A percentile compares a stretch with the other conserved stretches of the same genome.
Conservation (phyloP, 2,888 invertebrate genomes). For the Rhimphoctona megacephalus region DNA sequence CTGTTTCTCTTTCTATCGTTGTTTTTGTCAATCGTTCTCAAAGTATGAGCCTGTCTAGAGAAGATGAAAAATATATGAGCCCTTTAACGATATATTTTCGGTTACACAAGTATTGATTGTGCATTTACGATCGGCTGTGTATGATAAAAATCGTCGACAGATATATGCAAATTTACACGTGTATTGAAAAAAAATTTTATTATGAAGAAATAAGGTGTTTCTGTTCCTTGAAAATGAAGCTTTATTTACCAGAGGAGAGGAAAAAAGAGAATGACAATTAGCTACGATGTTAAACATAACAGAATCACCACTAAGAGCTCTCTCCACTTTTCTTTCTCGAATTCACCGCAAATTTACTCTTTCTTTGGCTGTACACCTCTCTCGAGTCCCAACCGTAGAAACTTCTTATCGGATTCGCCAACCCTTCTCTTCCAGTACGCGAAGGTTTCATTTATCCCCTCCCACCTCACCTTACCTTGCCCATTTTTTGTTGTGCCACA, state of each 20-base stretch:
- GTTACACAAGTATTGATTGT: constrained; percentile 33
- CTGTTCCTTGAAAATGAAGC: not conserved
- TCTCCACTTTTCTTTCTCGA: constrained; percentile 29
- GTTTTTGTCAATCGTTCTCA: constrained; percentile 37
- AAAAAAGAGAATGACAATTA: constrained; percentile 46
- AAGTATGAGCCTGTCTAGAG: constrained; percentile 51
- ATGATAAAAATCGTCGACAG: not conserved
- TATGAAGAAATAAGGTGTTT: not conserved
- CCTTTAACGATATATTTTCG: constrained; percentile 61
- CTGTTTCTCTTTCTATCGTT: not conserved
- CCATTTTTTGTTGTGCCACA: constrained; percentile 46
- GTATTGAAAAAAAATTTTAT: not conserved
- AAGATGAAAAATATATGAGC: constrained; percentile 63
- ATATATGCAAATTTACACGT: constrained; percentile 16
- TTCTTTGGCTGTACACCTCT: constrained; percentile 29
- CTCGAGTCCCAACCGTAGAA: constrained; percentile 60
- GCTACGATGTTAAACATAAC: constrained; percentile 39
- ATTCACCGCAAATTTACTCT: constrained; percentile 42
- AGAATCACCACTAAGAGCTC: constrained; percentile 43
- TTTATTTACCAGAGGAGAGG: not conserved
- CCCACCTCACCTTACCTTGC: not conserved
- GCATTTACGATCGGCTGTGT: constrained; percentile 34
- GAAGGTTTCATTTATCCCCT: constrained; percentile 33
- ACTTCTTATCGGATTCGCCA: constrained; percentile 67
- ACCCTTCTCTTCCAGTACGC: constrained; percentile 50